Base-by-base conservation (phyloP, 2,797 vertebrate species). In the Oceanodroma leucorhoa region DNA sequence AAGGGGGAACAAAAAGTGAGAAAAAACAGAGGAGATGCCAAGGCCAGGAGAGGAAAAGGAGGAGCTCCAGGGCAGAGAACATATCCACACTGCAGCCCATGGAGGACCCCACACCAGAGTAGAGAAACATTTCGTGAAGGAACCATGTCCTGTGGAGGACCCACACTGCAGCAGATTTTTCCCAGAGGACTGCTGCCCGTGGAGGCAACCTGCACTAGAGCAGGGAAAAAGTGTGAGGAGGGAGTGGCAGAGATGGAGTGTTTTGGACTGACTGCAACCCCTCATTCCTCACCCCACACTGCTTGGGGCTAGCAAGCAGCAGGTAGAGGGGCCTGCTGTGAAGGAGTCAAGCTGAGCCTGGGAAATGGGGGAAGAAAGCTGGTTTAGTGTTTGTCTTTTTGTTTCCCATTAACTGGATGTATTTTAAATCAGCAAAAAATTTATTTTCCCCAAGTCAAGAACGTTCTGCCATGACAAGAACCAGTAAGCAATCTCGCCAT, bases 121-220 rank as follows among this genome's bases (percentile, higher is more conserved):
- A 58, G 62, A n/a, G 16, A 17, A 4, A 4, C 27, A 50, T 32
- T 67, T 78, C 24, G 48, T 54, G 15, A 71, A 85, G n/a, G 17
- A 90, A 60, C 10, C 1, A 2, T 0, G 1, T 53, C 15, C 23
- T 2, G 5, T 32, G 23, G 36, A 70, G 5, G 7, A 73, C 41
- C 38, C 24, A 60, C 6, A 16, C 14, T 21, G 27, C 30, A 62
- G 48, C 7, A 76, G 14, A 30, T 67, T 66, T 55, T 69, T 53
- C 23, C 15, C 11, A 55, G 41, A 72, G 18, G 29, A 16, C 30
- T 72, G 20, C 6, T 5, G 6, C 23, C 18, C 3, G 12, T 14
- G 18, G 12, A 60, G 1, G 51, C 5, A 32, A 50, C 22, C 5
- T 27, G 7, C 0, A 1, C 14, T 10, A 27, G 18, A 60, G 3